These are phyloP conservation scores for Junonia oenone DNA, from an alignment of 2,888 invertebrate genomes.

Conservation along the genomic window DNA sequence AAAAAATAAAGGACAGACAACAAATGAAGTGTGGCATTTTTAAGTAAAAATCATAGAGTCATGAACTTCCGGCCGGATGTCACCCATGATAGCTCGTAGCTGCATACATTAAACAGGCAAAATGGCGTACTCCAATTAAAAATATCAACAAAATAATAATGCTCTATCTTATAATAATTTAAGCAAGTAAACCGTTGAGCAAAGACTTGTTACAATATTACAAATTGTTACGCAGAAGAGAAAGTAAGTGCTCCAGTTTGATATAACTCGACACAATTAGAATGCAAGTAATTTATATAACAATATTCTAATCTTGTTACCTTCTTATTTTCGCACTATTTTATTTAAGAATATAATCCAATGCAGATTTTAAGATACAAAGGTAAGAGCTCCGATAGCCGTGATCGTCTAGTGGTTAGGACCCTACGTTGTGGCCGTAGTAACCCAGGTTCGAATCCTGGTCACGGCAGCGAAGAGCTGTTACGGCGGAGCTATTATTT, in stretches of 20 bases:
- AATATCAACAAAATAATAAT: no score
- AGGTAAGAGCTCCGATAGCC: constrained; percentile 33
- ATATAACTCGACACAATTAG: not conserved
- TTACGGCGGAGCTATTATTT: constrained; percentile 42
- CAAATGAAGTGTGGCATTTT: no score
- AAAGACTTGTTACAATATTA: not conserved
- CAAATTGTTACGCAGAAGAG: not conserved
- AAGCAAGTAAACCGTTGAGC: not conserved
- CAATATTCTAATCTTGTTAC: not conserved
- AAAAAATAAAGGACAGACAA: no score
- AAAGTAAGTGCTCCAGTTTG: constrained; percentile 13
- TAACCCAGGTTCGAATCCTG: constrained; percentile 89
- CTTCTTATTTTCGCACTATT: constrained; percentile 10
- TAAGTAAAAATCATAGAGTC: no score
- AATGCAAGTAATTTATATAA: not conserved
- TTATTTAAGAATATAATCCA: not conserved
- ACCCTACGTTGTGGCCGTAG: constrained; percentile 88
- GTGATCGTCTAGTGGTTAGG: constrained; percentile 88
- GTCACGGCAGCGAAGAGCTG: constrained; percentile 76
- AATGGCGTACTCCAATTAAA: no score
- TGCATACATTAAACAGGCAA: no score
- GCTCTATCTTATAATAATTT: no score
- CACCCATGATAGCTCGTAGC: no score
- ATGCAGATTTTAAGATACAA: not conserved
- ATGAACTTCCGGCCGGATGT: no score